phyloP scores from a whole-genome alignment of 2,888 invertebrate species.

The Coecobrya sp. region DNA sequence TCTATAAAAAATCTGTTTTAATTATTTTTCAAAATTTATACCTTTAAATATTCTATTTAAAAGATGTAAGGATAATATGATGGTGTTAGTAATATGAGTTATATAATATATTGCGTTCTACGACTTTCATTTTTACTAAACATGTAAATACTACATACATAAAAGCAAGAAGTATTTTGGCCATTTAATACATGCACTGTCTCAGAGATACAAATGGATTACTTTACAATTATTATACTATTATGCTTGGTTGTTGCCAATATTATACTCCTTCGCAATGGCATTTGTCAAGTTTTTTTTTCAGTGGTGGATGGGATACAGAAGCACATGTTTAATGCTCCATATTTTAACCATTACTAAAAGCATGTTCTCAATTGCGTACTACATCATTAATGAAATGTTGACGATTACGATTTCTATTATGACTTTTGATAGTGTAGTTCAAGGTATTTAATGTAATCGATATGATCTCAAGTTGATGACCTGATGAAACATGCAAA shows the following conservation, averaged over 20 bases:
- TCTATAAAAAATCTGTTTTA: neutral
- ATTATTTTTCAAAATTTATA: neutral
- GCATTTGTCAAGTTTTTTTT: too few species aligned
- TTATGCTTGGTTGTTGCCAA: too few species aligned
- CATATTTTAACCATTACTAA: neutral
- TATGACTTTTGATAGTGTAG: slow-evolving; percentile 32
- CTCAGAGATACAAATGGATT: too few species aligned
- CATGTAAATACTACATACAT: too few species aligned
- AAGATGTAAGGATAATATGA: too few species aligned
- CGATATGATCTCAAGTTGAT: slow-evolving; percentile 32
- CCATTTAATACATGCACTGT: too few species aligned
- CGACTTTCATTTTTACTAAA: neutral
- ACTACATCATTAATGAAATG: neutral
- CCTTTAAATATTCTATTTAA: neutral
- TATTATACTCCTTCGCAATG: too few species aligned
- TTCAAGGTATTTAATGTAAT: slow-evolving; percentile 43
- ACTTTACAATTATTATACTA: too few species aligned
- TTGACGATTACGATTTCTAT: slow-evolving; percentile 13
- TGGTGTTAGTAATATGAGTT: too few species aligned
- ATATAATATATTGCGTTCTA: too few species aligned
- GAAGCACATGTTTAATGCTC: neutral
- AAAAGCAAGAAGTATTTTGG: too few species aligned
- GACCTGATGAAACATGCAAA: slow-evolving; percentile 24
- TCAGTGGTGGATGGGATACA: too few species aligned
- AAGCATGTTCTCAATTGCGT: neutral